These are phyloP conservation scores for Ochlodes sylvanus DNA, from an alignment of 2,888 invertebrate genomes.

Conservation along the genomic window DNA sequence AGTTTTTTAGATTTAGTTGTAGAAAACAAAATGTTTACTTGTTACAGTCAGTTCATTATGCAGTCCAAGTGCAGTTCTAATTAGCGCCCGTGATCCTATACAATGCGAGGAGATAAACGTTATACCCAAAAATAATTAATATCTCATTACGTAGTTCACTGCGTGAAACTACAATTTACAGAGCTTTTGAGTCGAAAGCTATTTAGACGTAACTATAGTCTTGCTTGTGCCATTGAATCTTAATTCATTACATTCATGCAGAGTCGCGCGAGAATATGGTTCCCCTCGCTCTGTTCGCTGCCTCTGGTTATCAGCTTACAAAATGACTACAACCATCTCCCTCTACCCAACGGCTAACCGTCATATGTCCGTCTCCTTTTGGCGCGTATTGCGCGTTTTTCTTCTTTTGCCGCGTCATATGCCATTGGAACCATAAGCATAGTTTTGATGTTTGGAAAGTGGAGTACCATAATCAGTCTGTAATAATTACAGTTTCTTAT, in stretches of 20 bases:
- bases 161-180: constrained; percentile 41
- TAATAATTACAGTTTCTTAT: constrained; percentile 41
- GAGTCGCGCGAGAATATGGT: constrained; percentile 82
- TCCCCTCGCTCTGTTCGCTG: constrained; percentile 81
- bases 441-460: constrained; percentile 66
- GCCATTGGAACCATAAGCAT: constrained; percentile 71
- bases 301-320: constrained; percentile 84
- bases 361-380: constrained; percentile 71
- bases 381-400: constrained; percentile 82
- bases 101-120: constrained; percentile 23
- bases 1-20: constrained; percentile 23
- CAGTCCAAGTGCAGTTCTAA: constrained; percentile 17
- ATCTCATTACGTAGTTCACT: constrained; percentile 16
- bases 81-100: constrained; percentile 5
- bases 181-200: constrained; percentile 63
- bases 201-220: constrained; percentile 68
- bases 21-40: neutral
- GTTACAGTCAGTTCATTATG: neutral
- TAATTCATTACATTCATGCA: constrained; percentile 83
- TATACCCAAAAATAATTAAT: constrained; percentile 8
- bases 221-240: constrained; percentile 76
- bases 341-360: constrained; percentile 67
- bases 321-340: constrained; percentile 77
- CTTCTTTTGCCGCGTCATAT: constrained; percentile 84
- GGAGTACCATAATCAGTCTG: constrained; percentile 53